Evolutionary conservation across 2,888 invertebrate species (phyloP), one percentile per base, ranked within the genome.

Genomic region (Drosophila ezoana): DNA sequence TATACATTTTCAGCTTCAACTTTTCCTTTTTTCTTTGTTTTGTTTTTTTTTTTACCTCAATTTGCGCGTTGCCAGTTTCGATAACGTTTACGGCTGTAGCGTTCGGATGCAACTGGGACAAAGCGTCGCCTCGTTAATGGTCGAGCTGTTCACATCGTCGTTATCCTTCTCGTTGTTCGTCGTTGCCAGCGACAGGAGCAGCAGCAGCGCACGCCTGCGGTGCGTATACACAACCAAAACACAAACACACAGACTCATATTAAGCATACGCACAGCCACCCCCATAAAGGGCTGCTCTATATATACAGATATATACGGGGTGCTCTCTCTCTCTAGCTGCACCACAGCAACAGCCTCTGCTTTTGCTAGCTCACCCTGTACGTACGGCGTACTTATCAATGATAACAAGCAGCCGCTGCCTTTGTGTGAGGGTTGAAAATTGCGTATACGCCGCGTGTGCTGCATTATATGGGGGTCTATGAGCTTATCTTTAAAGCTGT

Each of bases 41-140:
- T 49, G 51, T 35, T 10, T 11, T 59, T 43, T 32, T 44, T 28
- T 63, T 72, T 77, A 89, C 89, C 83, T 82, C 79, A 87, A 81
- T 87, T 85, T 69, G 66, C 65, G 77, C 69, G 59, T 74, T 68
- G 74, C 76, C 76, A 71, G 81, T 73, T 76, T 71, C 64, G 80
- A 81, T 89, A 89, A 84, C 80, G 89, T 82, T 85, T 74, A 89
- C 90, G 63, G 90, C 73, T 80, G 72, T 76, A 90, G 81, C 77
- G 88, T 86, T 90, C 90, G 87, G 90, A 90, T 90, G 90, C 89
- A 90, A 90, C 90, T 90, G 74, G 90, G 78, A 75, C 81, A 70
- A 72, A 63, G 62, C 49, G 76, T 72, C 73, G 76, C 81, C 86
- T 85, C 86, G 90, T 89, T 84, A 84, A 89, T 82, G 79, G 86